Evolutionary conservation across 2,113 vertebrate genomes (phyloP), one percentile per base, ranked within the genome.

Genomic region (Seriola dumerili): DNA sequence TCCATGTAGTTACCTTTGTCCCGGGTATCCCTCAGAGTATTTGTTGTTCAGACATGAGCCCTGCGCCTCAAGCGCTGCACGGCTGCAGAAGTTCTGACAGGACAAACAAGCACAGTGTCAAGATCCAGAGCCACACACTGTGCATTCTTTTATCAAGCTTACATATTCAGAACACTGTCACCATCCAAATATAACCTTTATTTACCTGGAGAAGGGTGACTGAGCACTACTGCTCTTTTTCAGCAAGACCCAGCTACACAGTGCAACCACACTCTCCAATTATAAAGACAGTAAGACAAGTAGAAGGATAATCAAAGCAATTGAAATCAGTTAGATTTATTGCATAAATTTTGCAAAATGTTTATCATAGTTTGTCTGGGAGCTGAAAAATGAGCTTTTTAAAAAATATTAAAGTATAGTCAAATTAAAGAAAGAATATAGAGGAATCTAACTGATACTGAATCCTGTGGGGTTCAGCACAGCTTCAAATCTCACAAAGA

Each of bases 31-130:
- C 84, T 97, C 96, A 0, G 97, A 98, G 91, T 97, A 98, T 77
- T 98, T 99, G 93, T 99, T 98, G 94, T 97, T 98, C 25, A 98
- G 96, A 92, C 97, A 98, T 78, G 97, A 98, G 61, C 97, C 97
- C 78, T 96, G 94, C 8, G 97, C 97, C 85, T 99, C 97, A 59
- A 99, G 94, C 0, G 97, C 97, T 0, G 97, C 97, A 71, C 94
- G 95, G 91, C 97, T 98, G 94, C 97, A 99, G 93, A 98, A 97
- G 91, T 98, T 98, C 97, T 98, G 94, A 66, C 40, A 84, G 34
- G 69, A 87, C 19, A 82, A 83, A 85, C 32, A 87, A 70, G 34
- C 67, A 71, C 48, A 80, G 32, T 77, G 71, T 80, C 72, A 83
- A 73, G 29, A 83, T 46, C 48, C 64, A 76, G 40, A 72, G 50